A percentile compares a stretch with the other conserved stretches of the same genome.
Conservation (phyloP, 2,888 invertebrate genomes). For the Xanthia togata region DNA sequence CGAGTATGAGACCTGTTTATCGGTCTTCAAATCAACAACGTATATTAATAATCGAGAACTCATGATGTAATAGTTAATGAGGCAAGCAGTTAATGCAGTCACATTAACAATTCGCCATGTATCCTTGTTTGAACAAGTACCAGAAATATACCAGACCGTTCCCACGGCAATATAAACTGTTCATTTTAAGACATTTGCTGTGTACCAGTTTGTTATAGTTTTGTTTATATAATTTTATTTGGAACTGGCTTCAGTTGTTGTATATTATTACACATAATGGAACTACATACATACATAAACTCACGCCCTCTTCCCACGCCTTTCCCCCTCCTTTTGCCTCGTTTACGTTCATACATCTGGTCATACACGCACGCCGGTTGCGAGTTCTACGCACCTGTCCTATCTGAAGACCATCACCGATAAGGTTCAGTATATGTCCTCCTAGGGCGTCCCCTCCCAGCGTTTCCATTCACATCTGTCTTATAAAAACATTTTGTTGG, state of each 20-base stretch:
- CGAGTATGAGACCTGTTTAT: constrained; percentile 38
- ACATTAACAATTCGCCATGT: constrained; percentile 47
- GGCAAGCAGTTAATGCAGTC: constrained; percentile 28
- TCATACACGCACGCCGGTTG: no score
- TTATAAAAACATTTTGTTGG: no score
- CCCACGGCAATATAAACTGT: constrained; percentile 48
- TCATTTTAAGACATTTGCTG: constrained; percentile 16
- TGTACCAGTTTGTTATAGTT: constrained; percentile 11
- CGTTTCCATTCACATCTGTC: no score
- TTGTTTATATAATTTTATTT: constrained; percentile 20
- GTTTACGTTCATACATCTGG: no score
- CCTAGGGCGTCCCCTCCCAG: no score
- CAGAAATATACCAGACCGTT: constrained; percentile 47
- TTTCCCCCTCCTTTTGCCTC: no score
- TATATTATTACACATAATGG: neutral
- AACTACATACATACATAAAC: no score
- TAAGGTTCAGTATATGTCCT: no score
- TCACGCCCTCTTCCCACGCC: no score
- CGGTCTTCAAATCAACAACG: constrained; percentile 34
- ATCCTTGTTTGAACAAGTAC: constrained; percentile 52
- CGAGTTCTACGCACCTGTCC: no score
- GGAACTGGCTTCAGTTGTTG: neutral
- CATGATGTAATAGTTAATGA: constrained; percentile 50
- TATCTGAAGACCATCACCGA: no score
- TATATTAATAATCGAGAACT: constrained; percentile 30